Evolutionary conservation across 64 coral and sea anemone species (phyloP).

Genomic region (Pocillopora verrucosa): DNA sequence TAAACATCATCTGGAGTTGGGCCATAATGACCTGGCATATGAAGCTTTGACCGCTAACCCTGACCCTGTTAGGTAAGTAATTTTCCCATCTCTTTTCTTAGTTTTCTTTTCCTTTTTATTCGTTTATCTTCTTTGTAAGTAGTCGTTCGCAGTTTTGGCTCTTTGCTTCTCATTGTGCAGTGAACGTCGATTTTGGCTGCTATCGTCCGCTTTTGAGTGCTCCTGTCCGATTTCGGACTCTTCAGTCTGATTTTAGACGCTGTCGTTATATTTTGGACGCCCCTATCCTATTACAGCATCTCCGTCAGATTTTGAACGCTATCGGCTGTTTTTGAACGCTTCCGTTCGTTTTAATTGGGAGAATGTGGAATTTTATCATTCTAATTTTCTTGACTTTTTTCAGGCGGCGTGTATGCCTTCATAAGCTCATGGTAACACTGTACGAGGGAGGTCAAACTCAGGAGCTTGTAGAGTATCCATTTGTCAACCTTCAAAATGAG

Average conservation of each 20-base stretch:
- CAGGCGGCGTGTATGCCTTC: constrained; percentile 89
- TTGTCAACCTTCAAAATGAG: constrained; percentile 89
- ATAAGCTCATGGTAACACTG: constrained; percentile 92
- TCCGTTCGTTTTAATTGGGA: not conserved
- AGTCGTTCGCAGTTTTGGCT: not conserved
- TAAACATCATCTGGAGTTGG: constrained; percentile 93
- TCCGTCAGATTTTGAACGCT: not conserved
- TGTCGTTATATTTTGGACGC: no score
- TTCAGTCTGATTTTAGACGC: no score
- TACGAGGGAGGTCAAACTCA: constrained; percentile 86
- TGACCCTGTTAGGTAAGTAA: constrained; percentile 77
- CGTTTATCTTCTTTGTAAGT: not conserved
- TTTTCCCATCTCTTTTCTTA: no score
- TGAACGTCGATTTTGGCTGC: no score
- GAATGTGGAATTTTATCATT: no score
- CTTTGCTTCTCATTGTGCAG: no score
- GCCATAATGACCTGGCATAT: constrained; percentile 89
- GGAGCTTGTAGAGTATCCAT: constrained; percentile 90
- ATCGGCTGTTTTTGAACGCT: not conserved
- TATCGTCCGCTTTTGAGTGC: no score
- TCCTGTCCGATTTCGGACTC: no score
- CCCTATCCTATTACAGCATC: no score
- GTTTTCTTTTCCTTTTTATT: not conserved
- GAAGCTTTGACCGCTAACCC: constrained; percentile 85
- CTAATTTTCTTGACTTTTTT: not conserved